Evolutionary conservation across 2,888 invertebrate genomes (phyloP), one percentile per base, ranked within the genome.

Genomic region (Euplexia lucipara): DNA sequence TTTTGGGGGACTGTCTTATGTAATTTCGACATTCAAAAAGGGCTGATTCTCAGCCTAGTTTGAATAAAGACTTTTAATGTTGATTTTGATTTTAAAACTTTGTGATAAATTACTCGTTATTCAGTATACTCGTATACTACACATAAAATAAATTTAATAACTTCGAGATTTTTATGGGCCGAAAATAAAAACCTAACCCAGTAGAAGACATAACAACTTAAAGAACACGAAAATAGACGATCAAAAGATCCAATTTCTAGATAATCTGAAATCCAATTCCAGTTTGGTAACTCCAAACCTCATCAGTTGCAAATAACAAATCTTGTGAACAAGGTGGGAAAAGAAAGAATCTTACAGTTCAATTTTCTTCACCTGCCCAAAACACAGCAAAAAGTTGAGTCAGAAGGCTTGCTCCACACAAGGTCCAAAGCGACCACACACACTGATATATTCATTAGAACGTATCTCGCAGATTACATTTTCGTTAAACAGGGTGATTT

Each of bases 241-340:
- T 70, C 68, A 57, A 47, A 26, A 62, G 72, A 79, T 79, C 51
- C 62, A 78, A 79, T 68, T 72, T 75, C 66, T 57, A 70, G 79
- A 79, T 79, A 68, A 64, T 72, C 56, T 45, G 32, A 69, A 79
- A 75, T 66, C 75, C 73, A 78, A 79, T 79, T 75, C 65, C 61
- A 68, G 64, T 70, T 61, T 34, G 35, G 48, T 44, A 72, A 72
- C 52, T 72, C 58, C 34, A 54, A 63, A 73, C 44, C 70, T 77
- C 79, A 72, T 81, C 75, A 67, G 62, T 53, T 61, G 63, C 67
- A 63, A 79, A 77, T 79, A 75, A 81, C 70, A 76, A 81, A 79
- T 74, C 78, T 79, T 62, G 39, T 45, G 61, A 79, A 75, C 64
- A 77, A 71, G 53, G 58, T 35, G 34, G 52, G 8, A 39, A 52